phyloP scores from a whole-genome alignment of 2,797 vertebrate genomes.

The Arvicola amphibius region DNA sequence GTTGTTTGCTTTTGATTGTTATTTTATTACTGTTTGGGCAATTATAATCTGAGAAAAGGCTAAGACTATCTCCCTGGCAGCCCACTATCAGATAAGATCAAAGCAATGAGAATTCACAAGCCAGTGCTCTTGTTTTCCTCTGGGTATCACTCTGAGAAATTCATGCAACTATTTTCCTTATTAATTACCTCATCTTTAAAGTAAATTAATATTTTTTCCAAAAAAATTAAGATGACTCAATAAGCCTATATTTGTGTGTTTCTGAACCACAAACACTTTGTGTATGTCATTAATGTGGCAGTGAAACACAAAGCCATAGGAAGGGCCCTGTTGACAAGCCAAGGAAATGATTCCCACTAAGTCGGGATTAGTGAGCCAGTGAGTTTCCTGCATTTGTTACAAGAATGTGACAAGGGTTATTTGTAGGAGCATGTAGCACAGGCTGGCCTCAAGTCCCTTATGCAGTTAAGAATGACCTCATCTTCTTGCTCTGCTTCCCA shows the following conservation, averaged over 20 bases:
- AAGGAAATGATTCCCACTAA: not conserved
- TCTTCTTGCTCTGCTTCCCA: not conserved
- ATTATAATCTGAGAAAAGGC: not conserved
- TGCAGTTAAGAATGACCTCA: not conserved
- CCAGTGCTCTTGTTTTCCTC: not conserved
- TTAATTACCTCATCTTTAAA: not conserved
- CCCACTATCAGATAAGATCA: not conserved
- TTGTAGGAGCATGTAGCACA: not conserved
- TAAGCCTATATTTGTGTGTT: not conserved
- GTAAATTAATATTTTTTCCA: not conserved
- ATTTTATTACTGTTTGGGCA: not conserved
- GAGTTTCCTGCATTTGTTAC: not conserved
- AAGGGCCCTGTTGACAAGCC: not conserved
- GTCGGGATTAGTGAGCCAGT: not conserved
- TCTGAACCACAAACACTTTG: not conserved
- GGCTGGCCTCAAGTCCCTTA: not conserved
- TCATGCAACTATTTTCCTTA: not conserved
- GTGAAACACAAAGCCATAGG: not conserved
- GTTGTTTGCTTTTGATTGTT: not conserved
- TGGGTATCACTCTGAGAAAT: not conserved
- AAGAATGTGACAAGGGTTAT: not conserved
- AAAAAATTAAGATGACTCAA: not conserved
- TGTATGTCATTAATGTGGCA: too few relatives aligned
- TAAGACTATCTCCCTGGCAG: accelerated
- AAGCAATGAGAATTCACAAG: not conserved